Base-by-base conservation (phyloP, 2,797 vertebrate species). In the Oryzias sinensis region DNA sequence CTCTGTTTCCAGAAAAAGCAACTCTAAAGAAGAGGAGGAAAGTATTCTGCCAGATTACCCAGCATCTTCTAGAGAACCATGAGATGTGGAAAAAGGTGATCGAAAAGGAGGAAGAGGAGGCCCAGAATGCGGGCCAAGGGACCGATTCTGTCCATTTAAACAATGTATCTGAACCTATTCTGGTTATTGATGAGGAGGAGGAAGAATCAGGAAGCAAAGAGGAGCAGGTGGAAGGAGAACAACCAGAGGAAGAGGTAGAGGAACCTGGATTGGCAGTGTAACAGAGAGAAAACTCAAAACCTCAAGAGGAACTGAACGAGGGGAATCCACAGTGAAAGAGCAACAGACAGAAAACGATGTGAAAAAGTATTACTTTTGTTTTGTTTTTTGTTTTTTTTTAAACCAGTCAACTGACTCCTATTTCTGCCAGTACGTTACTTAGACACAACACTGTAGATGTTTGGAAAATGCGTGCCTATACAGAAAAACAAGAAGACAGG, bases 361-460 rank as follows among this genome's bases (percentile, higher is more conserved):
- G 62, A 83, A 82, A 59, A 84, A 74, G 61, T 79, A 54, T 72
- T 89, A 87, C 88, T 57, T 79, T 85, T 74, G 72, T 88, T 89
- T 90, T 74, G 79, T 37, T 37, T 37, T 11, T 11, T 22, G 20
- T 22, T 22, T 22, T 79, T 37, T 33, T 33, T 11, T 3, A 2
- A 37, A 37, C 76, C 84, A 92, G 79, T 84, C 48, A 82, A 81
- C 65, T 79, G 87, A 91, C 80, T 89, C 73, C 78, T 87, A 74
- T 88, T 84, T 88, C 80, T 90, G 88, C 89, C 94, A 97, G 97
- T 95, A 97, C 95, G 95, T 95, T 90, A 94, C 91, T 93, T 96
- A 95, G 95, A 98, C 97, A 99, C 96, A 94, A 96, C 95, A 97
- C 97, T 98, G 97, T 99, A 98, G 97, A 99, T 91, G 90, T 93